These are phyloP conservation scores for Alosa sapidissima DNA, from an alignment of 2,797 vertebrate species.

Conservation along the genomic window DNA sequence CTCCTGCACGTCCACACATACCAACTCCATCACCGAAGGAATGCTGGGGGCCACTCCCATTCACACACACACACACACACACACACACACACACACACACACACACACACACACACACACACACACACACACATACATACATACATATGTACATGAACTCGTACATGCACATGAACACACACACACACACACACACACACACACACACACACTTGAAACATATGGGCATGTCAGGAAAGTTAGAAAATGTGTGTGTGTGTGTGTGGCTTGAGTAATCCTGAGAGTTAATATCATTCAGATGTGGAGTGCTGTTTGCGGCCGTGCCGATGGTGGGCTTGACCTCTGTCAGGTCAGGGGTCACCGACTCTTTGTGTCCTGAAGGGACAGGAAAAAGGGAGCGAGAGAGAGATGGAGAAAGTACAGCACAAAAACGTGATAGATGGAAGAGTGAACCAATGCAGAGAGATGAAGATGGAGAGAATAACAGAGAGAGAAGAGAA, in stretches of 20 bases:
- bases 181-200: background rate
- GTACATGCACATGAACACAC: too few species aligned
- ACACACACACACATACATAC: too few species aligned
- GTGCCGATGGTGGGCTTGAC: too few species aligned
- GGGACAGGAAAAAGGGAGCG: background rate
- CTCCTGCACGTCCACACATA: background rate
- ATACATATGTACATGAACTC: too few species aligned
- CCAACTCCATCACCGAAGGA: background rate
- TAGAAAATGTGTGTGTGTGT: background rate
- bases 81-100: too few species aligned
- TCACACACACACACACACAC: conserved; percentile 25
- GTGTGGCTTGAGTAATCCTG: background rate
- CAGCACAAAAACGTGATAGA: too few species aligned
- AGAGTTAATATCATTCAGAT: conserved; percentile 50
- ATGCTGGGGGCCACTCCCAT: conserved; percentile 33
- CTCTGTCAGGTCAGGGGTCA: too few species aligned
- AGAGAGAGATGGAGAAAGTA: conserved; percentile 10
- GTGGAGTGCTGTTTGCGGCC: conserved; percentile 29
- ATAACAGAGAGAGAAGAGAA: conserved; percentile 25
- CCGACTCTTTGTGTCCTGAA: background rate
- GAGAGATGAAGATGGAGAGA: conserved; percentile 28
- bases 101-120: background rate
- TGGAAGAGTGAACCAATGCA: background rate
- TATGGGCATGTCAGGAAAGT: too few species aligned
- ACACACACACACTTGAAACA: background rate